These are phyloP conservation scores for Sinopyrophorus schimmeli DNA, from an alignment of 2,888 invertebrate genomes.

Conservation along the genomic window DNA sequence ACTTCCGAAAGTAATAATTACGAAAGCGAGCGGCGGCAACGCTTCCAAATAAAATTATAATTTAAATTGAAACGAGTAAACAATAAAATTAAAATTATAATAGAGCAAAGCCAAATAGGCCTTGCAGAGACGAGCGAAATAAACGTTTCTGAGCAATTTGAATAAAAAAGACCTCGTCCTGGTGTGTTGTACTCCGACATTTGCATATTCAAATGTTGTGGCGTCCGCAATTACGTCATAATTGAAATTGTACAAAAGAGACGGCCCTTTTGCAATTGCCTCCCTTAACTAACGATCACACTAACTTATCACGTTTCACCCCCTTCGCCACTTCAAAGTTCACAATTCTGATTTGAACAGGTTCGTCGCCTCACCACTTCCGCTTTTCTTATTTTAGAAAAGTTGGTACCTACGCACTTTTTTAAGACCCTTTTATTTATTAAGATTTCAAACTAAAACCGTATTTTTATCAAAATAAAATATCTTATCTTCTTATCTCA, in stretches of 20 bases:
- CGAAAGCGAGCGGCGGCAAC: no score
- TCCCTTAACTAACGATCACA: constrained; percentile 43
- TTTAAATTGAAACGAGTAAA: constrained; percentile 22
- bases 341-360: no score
- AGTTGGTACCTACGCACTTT: no score
- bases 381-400: no score
- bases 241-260: constrained; percentile 53
- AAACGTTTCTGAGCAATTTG: constrained; percentile 49
- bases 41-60: no score
- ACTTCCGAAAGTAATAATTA: constrained; percentile 6
- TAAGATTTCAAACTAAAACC: no score
- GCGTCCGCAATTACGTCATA: constrained; percentile 53
- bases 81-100: constrained; percentile 31
- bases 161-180: constrained; percentile 45
- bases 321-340: no score
- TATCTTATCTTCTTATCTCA: no score
- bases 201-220: constrained; percentile 54
- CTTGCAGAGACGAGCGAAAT: constrained; percentile 46
- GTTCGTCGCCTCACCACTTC: no score
- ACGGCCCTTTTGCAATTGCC: constrained; percentile 46
- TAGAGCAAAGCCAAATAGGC: constrained; percentile 37
- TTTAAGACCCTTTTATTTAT: no score
- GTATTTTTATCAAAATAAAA: no score
- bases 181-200: constrained; percentile 41
- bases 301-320: no score